Evolutionary conservation across 2,797 vertebrate species (phyloP).

Genomic region (Oophaga sylvatica): DNA sequence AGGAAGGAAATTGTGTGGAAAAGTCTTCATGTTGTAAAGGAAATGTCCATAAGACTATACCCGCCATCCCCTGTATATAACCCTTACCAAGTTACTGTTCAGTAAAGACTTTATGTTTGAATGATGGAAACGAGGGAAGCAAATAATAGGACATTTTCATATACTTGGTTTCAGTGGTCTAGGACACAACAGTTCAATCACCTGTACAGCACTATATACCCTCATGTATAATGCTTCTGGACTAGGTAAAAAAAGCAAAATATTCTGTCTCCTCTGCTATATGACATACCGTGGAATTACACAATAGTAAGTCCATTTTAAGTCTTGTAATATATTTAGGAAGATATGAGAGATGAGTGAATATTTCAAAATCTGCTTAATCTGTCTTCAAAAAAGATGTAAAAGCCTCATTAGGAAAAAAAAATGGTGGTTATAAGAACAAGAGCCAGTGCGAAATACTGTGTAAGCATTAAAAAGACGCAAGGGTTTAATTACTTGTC

Average conservation of each 20-base stretch:
- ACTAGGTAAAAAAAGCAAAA: background rate
- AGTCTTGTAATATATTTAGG: background rate
- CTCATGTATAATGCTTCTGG: background rate
- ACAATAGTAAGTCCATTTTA: background rate
- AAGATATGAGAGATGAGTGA: background rate
- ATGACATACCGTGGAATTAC: background rate
- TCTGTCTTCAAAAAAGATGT: constrained; percentile 30
- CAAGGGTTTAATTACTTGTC: constrained; percentile 42
- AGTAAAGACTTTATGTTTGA: too few species aligned
- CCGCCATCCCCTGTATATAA: too few species aligned
- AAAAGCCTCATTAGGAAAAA: constrained; percentile 30
- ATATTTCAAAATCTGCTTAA: constrained; percentile 9
- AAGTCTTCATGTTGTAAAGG: too few species aligned
- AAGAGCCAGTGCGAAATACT: background rate
- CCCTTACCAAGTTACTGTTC: too few species aligned
- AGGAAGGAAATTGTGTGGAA: too few species aligned
- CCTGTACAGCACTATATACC: too few species aligned
- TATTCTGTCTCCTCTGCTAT: background rate
- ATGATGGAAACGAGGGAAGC: too few species aligned
- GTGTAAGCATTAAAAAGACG: constrained; percentile 37
- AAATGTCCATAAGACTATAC: too few species aligned
- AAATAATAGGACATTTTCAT: too few species aligned
- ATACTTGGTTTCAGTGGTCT: too few species aligned
- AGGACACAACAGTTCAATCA: too few species aligned
- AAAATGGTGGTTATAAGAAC: constrained; percentile 32